Evolutionary conservation across 2,797 vertebrate genomes (phyloP).

Genomic region (Phalanger gymnotis): DNA sequence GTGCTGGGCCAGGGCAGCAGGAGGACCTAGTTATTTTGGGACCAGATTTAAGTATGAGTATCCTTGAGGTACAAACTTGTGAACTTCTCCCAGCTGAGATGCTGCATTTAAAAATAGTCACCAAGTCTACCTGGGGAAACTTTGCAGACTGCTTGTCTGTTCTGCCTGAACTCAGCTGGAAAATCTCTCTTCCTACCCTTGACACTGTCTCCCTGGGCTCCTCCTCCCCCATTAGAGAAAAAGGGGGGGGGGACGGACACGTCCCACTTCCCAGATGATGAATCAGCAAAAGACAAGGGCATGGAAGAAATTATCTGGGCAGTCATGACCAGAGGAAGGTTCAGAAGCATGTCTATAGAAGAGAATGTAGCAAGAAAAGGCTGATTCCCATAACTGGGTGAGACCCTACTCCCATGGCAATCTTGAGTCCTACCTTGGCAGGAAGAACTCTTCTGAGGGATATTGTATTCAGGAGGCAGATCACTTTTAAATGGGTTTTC

Average conservation of each 20-base stretch:
- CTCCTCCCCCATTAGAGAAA: neutral
- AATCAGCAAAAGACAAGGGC: neutral
- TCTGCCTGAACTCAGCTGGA: constrained; percentile 37
- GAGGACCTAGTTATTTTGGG: neutral
- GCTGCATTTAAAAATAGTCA: constrained; percentile 26
- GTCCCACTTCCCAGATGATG: neutral
- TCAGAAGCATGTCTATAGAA: neutral
- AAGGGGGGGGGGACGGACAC: neutral
- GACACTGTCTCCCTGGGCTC: neutral
- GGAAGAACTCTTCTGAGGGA: neutral
- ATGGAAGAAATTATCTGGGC: neutral
- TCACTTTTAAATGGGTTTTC: neutral
- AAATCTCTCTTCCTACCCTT: constrained; percentile 1
- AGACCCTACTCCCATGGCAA: neutral
- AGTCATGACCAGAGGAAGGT: neutral
- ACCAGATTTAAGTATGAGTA: neutral
- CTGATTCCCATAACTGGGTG: neutral
- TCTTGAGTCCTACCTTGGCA: neutral
- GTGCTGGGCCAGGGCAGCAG: neutral
- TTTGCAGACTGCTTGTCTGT: no score
- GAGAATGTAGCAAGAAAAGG: neutral
- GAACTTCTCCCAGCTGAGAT: constrained; percentile 55
- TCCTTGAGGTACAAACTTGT: constrained; percentile 46
- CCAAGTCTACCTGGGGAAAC: constrained; percentile 47
- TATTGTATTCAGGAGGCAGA: neutral